A percentile compares a stretch with the other conserved stretches of the same genome.
phyloP scores from a whole-genome alignment of 2,888 invertebrate species.

The Altica lythri region DNA sequence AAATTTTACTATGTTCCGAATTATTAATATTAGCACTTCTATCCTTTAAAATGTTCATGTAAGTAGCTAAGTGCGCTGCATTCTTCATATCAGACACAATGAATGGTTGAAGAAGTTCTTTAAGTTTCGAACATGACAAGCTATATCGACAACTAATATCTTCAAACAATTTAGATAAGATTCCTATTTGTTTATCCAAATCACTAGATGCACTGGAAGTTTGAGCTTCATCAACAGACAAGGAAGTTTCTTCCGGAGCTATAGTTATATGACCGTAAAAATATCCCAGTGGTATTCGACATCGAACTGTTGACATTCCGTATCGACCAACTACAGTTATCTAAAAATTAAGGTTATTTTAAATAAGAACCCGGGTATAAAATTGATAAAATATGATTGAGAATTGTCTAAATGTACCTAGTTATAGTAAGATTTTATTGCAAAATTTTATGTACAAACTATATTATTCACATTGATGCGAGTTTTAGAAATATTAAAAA shows the following conservation, averaged over 20 bases:
- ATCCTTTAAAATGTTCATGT: slow-evolving; percentile 64
- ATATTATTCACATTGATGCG: too few species aligned
- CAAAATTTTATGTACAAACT: too few species aligned
- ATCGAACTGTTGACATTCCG: slow-evolving; percentile 88
- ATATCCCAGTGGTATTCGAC: slow-evolving; percentile 89
- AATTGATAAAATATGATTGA: too few species aligned
- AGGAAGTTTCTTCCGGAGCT: slow-evolving; percentile 61
- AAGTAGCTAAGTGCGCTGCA: slow-evolving; percentile 82
- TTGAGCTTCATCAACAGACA: slow-evolving; percentile 54
- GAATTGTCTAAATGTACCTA: too few species aligned
- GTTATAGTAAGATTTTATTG: too few species aligned
- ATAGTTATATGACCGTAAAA: slow-evolving; percentile 90
- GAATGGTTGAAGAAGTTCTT: slow-evolving; percentile 77
- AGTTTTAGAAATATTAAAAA: too few species aligned
- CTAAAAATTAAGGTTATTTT: too few species aligned
- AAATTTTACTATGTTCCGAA: slow-evolving; percentile 59
- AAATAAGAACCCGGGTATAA: too few species aligned
- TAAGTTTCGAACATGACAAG: slow-evolving; percentile 82
- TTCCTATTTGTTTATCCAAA: slow-evolving; percentile 65
- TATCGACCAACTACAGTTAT: slow-evolving; percentile 90
- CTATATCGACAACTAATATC: slow-evolving; percentile 82
- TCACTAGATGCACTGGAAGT: slow-evolving; percentile 51
- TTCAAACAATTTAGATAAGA: slow-evolving; percentile 73
- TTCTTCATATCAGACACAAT: slow-evolving; percentile 80
- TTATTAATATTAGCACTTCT: slow-evolving; percentile 47